A percentile compares a stretch with the other conserved stretches of the same genome.
These are phyloP conservation scores for Sphaerophoria taeniata DNA, from an alignment of 2,888 invertebrate genomes.

Conservation along the genomic window DNA sequence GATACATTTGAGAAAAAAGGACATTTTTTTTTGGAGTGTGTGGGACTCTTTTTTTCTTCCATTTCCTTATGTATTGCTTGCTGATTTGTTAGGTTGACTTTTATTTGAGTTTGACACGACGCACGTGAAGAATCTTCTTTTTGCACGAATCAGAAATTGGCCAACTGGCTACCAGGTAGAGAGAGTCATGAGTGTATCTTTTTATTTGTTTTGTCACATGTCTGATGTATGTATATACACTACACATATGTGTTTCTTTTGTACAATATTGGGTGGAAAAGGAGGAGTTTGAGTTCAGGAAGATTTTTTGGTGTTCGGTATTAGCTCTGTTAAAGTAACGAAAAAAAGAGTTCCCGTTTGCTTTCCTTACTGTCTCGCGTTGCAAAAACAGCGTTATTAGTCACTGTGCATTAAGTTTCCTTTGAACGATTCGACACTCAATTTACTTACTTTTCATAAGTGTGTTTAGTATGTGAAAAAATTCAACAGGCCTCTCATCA, in stretches of 20 bases:
- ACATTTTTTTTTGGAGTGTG: slow-evolving; percentile 34
- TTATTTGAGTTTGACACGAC: slow-evolving; percentile 49
- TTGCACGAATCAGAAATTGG: slow-evolving; percentile 69
- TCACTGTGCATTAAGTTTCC: too few species aligned
- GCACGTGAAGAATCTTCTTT: slow-evolving; percentile 38
- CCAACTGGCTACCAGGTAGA: slow-evolving; percentile 15
- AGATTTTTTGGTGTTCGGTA: neutral
- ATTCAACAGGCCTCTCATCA: too few species aligned
- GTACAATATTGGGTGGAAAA: slow-evolving; percentile 11
- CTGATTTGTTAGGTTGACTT: slow-evolving; percentile 67
- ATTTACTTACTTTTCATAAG: too few species aligned
- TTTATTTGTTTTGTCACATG: neutral
- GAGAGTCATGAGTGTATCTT: neutral
- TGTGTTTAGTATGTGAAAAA: too few species aligned
- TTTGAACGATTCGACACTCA: too few species aligned
- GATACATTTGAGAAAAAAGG: neutral
- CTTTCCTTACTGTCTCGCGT: too few species aligned
- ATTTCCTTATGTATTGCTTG: neutral
- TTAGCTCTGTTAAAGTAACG: neutral
- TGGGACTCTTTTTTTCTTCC: slow-evolving; percentile 9
- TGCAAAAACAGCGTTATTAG: too few species aligned
- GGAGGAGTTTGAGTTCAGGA: slow-evolving; percentile 47
- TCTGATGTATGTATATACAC: neutral
- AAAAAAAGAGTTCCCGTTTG: neutral
- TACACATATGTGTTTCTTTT: neutral